Conservation (phyloP, 2,888 invertebrate species). For the Synanthedon tipuliformis region DNA sequence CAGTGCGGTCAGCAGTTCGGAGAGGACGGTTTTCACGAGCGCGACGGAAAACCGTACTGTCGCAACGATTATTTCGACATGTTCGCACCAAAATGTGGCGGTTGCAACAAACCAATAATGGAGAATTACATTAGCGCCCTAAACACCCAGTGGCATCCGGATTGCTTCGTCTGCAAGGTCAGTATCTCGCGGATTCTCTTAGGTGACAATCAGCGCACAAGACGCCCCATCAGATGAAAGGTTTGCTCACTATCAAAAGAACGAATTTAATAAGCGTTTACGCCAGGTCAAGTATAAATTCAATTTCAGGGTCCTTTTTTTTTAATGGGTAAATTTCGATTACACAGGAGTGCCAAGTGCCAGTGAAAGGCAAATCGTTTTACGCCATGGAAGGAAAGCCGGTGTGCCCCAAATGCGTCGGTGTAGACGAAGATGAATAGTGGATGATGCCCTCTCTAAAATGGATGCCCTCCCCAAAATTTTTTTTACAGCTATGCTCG, state of each 20-base stretch:
- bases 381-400: conserved; percentile 98
- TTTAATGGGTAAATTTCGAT: conserved; percentile 27
- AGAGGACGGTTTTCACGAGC: conserved; percentile 97
- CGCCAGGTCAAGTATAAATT: conserved; percentile 48
- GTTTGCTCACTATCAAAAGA: conserved; percentile 7
- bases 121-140: conserved; percentile 98
- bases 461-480: conserved; percentile 51
- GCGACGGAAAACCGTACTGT: conserved; percentile 96
- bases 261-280: conserved; percentile 15
- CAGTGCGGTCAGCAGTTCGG: conserved; percentile 98
- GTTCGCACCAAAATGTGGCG: conserved; percentile 98
- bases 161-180: conserved; percentile 99
- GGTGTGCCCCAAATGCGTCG: conserved; percentile 93
- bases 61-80: conserved; percentile 95
- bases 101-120: conserved; percentile 95
- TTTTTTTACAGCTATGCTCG: conserved; percentile 67
- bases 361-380: conserved; percentile 95
- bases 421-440: conserved; percentile 87
- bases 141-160: conserved; percentile 98
- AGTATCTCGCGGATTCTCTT: conserved; percentile 42
- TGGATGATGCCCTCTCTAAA: conserved; percentile 33
- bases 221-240: conserved; percentile 4
- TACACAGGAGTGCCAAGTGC: conserved; percentile 90
- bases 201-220: too few relatives aligned
- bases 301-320: background rate